Evolutionary conservation across 2,888 invertebrate species (phyloP), one percentile per base, ranked within the genome.

Genomic region (Melinopterus prodromus): DNA sequence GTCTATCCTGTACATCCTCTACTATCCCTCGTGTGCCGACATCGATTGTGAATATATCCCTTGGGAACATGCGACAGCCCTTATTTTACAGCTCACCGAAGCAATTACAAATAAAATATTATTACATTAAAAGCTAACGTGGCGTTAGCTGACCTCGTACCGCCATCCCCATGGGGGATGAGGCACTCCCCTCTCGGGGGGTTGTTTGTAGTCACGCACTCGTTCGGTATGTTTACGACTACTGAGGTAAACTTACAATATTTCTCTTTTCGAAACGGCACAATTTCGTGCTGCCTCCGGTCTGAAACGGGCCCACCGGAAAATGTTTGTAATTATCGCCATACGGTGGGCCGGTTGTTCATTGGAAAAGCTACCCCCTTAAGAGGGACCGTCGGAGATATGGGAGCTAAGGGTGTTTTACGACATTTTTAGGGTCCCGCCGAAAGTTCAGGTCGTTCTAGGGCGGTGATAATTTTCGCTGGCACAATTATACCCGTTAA

Each of bases 51-150:
- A 53, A 53, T 53, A 12, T 12, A 53, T 53, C 53, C 53, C 5
- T 2, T 53, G 53, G 53, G 53, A 53, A 53, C 53, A 53, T 6
- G 53, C 53, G 53, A 53, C 37, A 74, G 74, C 35, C 74, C 37
- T 74, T 74, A 74, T 74, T 74, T 74, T 35, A 37, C 74, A 74
- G 74, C 37, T 74, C 74, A 15, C 36, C 74, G 74, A 35, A 74
- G 74, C 74, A 74, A 74, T 74, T 74, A 74, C 74, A 74, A 36
- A n/a, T 35, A 74, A 74, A 74, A 74, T 74, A 74, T 74, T 53
- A 53, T 53, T 53, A 53, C 53, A 53, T 53, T 53, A 53, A 53
- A 53, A 53, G 53, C 53, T 12, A 53, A 53, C 53, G 53, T 12
- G 53, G 53, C 53, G 53, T 53, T 12, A 53, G 53, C 53, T 53